Conservation (phyloP, 2,797 vertebrate genomes). For the Denticeps clupeoides region DNA sequence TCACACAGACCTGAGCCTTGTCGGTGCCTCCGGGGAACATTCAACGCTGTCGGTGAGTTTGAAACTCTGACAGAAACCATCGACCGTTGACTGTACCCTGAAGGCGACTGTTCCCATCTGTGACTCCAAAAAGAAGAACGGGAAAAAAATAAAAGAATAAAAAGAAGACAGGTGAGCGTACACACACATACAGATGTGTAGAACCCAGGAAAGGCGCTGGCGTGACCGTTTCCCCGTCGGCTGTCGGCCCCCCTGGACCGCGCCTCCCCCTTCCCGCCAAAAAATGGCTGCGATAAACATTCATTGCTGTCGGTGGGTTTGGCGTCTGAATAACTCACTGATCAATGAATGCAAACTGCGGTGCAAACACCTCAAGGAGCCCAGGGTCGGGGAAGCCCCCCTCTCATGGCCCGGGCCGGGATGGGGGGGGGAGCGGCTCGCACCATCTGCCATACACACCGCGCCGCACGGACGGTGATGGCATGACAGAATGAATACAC, state of each 20-base stretch:
- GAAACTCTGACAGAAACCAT: slow-evolving; percentile 69
- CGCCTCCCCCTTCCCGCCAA: neutral
- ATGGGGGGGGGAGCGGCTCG: neutral
- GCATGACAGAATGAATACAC: too few species aligned
- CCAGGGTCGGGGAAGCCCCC: neutral
- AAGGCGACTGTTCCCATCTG: slow-evolving; percentile 52
- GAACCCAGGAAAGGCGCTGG: neutral
- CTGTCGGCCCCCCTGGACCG: too few species aligned
- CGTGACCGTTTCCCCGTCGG: too few species aligned
- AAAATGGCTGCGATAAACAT: slow-evolving; percentile 80
- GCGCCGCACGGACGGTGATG: neutral
- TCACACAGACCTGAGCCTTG: neutral
- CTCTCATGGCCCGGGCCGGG: neutral
- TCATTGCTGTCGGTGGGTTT: slow-evolving; percentile 92
- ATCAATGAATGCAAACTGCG: slow-evolving; percentile 84
- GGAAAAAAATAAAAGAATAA: too few species aligned
- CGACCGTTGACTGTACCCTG: slow-evolving; percentile 84
- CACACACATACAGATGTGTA: neutral
- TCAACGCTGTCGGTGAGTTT: slow-evolving; percentile 93
- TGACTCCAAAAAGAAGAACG: too few species aligned
- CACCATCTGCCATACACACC: neutral
- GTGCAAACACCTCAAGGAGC: slow-evolving; percentile 44
- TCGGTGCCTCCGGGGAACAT: slow-evolving; percentile 74
- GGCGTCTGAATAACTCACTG: slow-evolving; percentile 64
- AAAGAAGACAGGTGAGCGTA: too few species aligned